A percentile compares a stretch with the other conserved stretches of the same genome.
These are phyloP conservation scores for Saguinus imperator DNA, from an alignment of 2,113 vertebrate species.

Conservation along the genomic window DNA sequence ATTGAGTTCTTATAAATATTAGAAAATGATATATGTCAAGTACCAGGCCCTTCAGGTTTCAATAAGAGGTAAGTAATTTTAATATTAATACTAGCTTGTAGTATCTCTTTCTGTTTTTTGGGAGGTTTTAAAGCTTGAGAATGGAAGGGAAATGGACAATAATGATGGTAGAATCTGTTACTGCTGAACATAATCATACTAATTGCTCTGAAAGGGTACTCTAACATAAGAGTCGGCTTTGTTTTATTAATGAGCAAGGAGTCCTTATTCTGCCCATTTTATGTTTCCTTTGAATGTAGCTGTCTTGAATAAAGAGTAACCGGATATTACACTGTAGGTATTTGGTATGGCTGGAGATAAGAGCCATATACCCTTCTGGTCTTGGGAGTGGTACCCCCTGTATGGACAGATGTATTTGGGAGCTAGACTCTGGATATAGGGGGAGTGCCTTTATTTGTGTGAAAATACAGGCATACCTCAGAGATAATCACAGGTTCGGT, in stretches of 20 bases:
- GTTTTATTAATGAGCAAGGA: neutral
- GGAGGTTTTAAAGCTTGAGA: conserved; percentile 17
- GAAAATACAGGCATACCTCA: neutral
- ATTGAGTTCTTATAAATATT: conserved; percentile 12
- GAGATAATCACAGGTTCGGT: too few relatives aligned
- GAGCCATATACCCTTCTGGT: neutral
- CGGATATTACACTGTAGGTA: neutral
- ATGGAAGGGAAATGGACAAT: neutral
- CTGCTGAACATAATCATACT: neutral
- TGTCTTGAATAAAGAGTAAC: neutral
- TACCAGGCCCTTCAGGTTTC: neutral
- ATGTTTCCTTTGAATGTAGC: neutral
- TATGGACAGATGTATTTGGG: neutral
- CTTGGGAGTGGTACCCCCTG: neutral
- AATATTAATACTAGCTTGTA: neutral
- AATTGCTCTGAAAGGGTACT: neutral
- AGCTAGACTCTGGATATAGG: neutral
- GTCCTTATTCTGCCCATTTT: conserved; percentile 7
- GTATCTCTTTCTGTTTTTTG: neutral
- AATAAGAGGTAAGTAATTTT: neutral
- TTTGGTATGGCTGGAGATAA: neutral
- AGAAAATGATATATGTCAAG: neutral
- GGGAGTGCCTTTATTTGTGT: neutral
- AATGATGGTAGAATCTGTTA: neutral
- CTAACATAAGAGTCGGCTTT: neutral